Evolutionary conservation across 2,113 vertebrate species (phyloP).

Genomic region (Bubo blakistoni): DNA sequence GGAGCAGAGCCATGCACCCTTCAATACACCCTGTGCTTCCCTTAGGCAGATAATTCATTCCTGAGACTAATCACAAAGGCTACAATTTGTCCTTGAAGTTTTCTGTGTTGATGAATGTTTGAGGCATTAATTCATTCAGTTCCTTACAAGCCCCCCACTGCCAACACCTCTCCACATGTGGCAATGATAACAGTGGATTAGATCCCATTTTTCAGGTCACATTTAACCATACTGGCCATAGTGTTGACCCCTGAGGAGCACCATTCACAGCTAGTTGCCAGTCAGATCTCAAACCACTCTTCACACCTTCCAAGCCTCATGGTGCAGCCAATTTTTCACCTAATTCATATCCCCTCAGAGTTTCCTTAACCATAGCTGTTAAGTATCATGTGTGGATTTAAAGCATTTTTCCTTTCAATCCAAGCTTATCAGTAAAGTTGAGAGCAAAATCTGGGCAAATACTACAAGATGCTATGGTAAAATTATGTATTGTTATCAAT

Average conservation of each 20-base stretch:
- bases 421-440: background rate
- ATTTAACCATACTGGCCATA: background rate
- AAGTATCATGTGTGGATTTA: background rate
- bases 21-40: too few relatives aligned
- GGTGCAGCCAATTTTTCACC: background rate
- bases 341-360: background rate
- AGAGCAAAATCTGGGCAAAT: background rate
- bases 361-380: background rate
- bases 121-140: too few relatives aligned
- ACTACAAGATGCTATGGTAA: background rate
- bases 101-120: too few relatives aligned
- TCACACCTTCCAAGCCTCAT: background rate
- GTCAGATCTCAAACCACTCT: background rate
- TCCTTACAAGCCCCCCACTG: background rate
- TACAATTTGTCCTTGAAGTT: too few relatives aligned
- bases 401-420: background rate
- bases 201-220: background rate
- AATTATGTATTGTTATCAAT: background rate
- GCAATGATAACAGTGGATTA: background rate
- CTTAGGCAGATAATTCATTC: too few relatives aligned
- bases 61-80: too few relatives aligned
- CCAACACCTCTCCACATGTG: rapidly evolving
- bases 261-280: background rate
- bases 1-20: too few relatives aligned
- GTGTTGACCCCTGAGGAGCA: background rate